A percentile compares a stretch with the other conserved stretches of the same genome.
These are phyloP conservation scores for Lynx canadensis DNA, from an alignment of 2,113 vertebrate species.

Conservation along the genomic window DNA sequence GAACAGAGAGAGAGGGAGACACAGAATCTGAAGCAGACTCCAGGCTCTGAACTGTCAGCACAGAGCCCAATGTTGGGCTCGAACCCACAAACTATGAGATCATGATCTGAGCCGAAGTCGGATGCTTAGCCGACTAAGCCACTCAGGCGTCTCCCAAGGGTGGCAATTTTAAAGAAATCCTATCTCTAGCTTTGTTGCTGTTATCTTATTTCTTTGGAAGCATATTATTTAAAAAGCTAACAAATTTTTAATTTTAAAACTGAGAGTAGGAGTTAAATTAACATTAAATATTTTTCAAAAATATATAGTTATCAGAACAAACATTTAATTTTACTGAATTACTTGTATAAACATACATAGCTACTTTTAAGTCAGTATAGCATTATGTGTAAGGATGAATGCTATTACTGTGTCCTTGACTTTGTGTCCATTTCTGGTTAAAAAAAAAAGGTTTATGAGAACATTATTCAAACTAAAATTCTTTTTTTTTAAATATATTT, in stretches of 20 bases:
- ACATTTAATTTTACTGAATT: slow-evolving; percentile 5
- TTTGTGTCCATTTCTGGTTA: slow-evolving; percentile 2
- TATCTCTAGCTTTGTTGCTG: background rate
- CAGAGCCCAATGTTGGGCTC: too few relatives aligned
- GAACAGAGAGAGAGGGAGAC: too few relatives aligned
- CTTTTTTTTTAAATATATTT: too few relatives aligned
- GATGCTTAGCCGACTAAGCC: too few relatives aligned
- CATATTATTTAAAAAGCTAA: background rate
- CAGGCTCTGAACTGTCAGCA: too few relatives aligned
- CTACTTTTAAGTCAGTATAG: background rate
- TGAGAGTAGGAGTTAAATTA: background rate
- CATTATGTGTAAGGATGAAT: background rate
- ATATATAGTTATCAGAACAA: background rate
- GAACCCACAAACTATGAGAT: too few relatives aligned
- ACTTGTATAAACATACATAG: background rate
- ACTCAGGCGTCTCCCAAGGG: too few relatives aligned
- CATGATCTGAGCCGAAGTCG: too few relatives aligned
- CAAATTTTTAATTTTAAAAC: slow-evolving; percentile 5
- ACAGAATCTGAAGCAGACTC: too few relatives aligned
- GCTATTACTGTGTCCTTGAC: background rate
- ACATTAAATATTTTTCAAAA: background rate
- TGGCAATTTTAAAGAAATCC: background rate
- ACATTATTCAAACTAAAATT: slow-evolving; percentile 38
- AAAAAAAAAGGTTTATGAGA: background rate
- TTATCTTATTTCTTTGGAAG: background rate